phyloP scores from a whole-genome alignment of 2,888 invertebrate species.

The Galeopsomyia nigrocyanea region DNA sequence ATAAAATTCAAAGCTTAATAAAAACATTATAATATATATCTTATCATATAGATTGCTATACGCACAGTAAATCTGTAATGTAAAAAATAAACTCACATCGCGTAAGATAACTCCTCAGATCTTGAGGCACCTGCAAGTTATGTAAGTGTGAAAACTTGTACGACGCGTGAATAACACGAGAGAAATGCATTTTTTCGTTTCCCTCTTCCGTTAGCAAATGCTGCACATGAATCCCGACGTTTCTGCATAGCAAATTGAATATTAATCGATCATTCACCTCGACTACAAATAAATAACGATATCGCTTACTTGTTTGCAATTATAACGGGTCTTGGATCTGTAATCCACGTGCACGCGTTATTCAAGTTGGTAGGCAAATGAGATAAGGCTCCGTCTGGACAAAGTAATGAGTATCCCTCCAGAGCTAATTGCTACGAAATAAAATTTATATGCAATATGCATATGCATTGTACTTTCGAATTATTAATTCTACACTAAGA shows the following conservation, averaged over 20 bases:
- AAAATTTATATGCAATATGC: constrained; percentile 10
- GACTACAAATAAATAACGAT: neutral
- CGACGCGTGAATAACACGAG: constrained; percentile 19
- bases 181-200: neutral
- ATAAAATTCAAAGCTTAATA: too few species aligned
- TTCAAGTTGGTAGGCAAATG: constrained; percentile 65
- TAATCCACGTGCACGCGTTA: constrained; percentile 82
- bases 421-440: constrained; percentile 28
- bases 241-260: neutral
- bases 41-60: too few species aligned
- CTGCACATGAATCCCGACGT: constrained; percentile 21
- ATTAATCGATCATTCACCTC: too few species aligned
- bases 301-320: constrained; percentile 73
- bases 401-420: constrained; percentile 78
- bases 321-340: constrained; percentile 83
- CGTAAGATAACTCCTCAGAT: constrained; percentile 4
- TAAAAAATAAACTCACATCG: constrained; percentile 3
- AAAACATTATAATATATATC: too few species aligned
- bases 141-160: constrained; percentile 47
- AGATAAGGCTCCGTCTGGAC: constrained; percentile 80
- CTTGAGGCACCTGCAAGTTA: constrained; percentile 60
- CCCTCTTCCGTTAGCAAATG: constrained; percentile 60
- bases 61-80: neutral
- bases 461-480: neutral
- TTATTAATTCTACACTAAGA: too few species aligned